phyloP scores from a whole-genome alignment of 2,113 vertebrate species.

The Theristicus caerulescens region DNA sequence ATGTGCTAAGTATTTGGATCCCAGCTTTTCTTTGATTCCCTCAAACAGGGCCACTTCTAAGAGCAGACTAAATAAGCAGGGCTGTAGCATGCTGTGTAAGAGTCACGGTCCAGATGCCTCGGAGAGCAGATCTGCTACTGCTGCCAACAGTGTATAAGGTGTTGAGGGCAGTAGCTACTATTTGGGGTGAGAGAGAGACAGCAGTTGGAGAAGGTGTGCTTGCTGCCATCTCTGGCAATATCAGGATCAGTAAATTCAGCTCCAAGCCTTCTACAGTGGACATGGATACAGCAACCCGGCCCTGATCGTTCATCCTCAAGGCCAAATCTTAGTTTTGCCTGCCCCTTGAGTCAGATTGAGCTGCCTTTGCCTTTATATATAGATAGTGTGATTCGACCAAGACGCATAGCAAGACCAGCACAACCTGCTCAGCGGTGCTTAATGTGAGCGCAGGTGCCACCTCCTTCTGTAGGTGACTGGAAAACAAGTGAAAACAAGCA shows the following conservation, averaged over 20 bases:
- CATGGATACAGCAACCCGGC: neutral
- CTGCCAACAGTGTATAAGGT: neutral
- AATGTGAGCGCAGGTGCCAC: neutral
- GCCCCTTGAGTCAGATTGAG: neutral
- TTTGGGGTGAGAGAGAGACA: neutral
- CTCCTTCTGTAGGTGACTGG: neutral
- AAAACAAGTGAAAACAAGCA: neutral
- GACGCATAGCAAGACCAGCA: neutral
- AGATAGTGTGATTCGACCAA: fast-evolving
- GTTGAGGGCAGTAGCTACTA: neutral
- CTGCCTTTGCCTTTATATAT: neutral
- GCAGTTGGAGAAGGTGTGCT: neutral
- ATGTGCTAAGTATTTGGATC: neutral
- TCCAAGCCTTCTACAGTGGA: neutral
- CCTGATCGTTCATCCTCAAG: neutral
- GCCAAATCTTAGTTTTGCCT: neutral
- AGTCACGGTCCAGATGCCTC: neutral
- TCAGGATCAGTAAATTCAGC: neutral
- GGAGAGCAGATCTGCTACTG: neutral
- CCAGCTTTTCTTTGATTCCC: neutral
- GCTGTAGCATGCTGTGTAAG: neutral
- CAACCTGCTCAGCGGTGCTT: neutral
- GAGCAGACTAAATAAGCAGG: neutral
- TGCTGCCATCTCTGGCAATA: neutral
- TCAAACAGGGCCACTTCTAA: neutral